phyloP scores from a whole-genome alignment of 2,797 vertebrate species.

The Paratrypauchen microcephalus region DNA sequence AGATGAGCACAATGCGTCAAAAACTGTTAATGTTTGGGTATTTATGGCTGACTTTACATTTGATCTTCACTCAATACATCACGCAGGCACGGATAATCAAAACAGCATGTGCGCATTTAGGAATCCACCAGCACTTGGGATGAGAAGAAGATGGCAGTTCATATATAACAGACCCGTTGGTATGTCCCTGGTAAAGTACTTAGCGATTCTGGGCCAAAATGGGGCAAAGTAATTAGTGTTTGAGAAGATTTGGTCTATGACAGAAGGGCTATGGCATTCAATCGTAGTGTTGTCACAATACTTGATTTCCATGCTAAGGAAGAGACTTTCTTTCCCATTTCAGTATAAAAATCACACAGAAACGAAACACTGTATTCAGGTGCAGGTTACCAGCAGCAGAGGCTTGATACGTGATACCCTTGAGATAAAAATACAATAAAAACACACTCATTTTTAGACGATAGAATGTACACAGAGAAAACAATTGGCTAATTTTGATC shows the following conservation, averaged over 20 bases:
- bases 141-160: constrained; percentile 13
- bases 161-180: constrained; percentile 35
- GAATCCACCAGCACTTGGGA: constrained; percentile 17
- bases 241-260: neutral
- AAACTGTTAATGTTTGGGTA: constrained; percentile 62
- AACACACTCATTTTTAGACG: too few relatives aligned
- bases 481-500: too few relatives aligned
- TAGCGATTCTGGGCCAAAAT: constrained; percentile 41
- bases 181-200: constrained; percentile 50
- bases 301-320: neutral
- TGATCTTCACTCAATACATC: constrained; percentile 60
- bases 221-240: constrained; percentile 41
- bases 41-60: constrained; percentile 65
- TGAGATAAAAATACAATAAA: too few relatives aligned
- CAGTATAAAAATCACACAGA: too few relatives aligned
- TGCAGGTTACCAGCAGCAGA: too few relatives aligned
- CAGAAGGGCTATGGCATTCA: neutral
- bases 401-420: too few relatives aligned
- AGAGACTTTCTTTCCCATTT: neutral
- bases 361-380: too few relatives aligned
- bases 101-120: constrained; percentile 56
- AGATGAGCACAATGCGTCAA: constrained; percentile 77
- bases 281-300: neutral
- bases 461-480: neutral
- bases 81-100: constrained; percentile 53